Base-by-base conservation (phyloP, 35 echinoderm and acorn worm genomes). In the Holothuria glaberrima region DNA sequence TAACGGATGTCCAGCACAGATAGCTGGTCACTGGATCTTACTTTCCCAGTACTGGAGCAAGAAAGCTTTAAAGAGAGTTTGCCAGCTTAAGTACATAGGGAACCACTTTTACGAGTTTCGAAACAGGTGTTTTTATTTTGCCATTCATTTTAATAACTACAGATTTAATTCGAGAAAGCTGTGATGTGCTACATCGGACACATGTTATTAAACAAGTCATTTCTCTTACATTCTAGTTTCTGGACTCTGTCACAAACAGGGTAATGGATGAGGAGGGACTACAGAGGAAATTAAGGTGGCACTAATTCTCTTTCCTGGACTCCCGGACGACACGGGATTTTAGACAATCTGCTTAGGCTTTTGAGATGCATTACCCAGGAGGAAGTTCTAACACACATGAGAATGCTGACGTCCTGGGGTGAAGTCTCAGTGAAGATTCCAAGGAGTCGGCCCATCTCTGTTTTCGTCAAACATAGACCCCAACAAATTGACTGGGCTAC, bases 1-100 rank as follows among this genome's bases (percentile, higher is more conserved):
- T 18, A 32, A 73, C 34, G 69, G 67, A 70, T 73, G 69, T 73
- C 14, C 67, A 4, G 6, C 67, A 70, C 67, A 70, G 67, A 24
- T 70, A 31, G 2, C 67, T 24, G 9, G 18, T 24, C 12, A 70
- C 19, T 70, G 67, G 67, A 70, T 70, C 18, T 24, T 70, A 31
- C 26, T 24, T 30, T 25, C 67, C 26, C 67, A 70, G 26, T 70
- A 70, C 25, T 70, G 67, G 67, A 29, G 26, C 9, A 70, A 70
- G 32, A 70, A 70, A 29, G 19, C 67, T 24, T 29, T 70, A 24
- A 70, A 22, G 67, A 70, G 67, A 70, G 25, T 24, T 29, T 70
- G 13, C 26, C 67, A 70, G 26, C 26, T 70, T 20, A 29, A 70
- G 26, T 70, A 26, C 26, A 24, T 70, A 20, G 18, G 1, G 32